phyloP scores from a whole-genome alignment of 2,888 invertebrate genomes.

The Leucania comma region DNA sequence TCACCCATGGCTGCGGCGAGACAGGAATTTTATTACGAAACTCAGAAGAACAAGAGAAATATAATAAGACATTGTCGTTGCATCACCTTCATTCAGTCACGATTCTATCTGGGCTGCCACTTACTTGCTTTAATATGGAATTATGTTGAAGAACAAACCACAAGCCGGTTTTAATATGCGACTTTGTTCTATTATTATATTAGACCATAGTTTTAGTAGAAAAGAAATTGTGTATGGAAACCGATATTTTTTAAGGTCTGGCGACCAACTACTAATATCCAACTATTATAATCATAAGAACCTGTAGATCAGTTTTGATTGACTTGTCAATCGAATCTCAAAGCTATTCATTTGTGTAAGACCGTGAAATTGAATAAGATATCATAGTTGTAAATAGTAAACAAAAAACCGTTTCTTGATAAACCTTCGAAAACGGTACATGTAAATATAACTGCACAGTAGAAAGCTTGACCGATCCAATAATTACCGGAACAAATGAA shows the following conservation, averaged over 20 bases:
- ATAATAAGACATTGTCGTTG: slow-evolving; percentile 69
- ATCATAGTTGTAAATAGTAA: neutral
- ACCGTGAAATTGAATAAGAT: slow-evolving; percentile 14
- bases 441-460: slow-evolving; percentile 50
- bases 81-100: slow-evolving; percentile 83
- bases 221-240: slow-evolving; percentile 2
- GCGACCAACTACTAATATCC: neutral
- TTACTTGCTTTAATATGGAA: slow-evolving; percentile 82
- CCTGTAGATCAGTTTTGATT: neutral
- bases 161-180: slow-evolving; percentile 54
- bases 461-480: slow-evolving; percentile 51
- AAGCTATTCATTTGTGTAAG: neutral
- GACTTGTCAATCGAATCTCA: slow-evolving; percentile 7
- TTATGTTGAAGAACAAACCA: slow-evolving; percentile 74
- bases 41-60: slow-evolving; percentile 61
- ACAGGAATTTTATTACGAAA: slow-evolving; percentile 61
- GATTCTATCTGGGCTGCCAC: slow-evolving; percentile 80
- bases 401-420: slow-evolving; percentile 2
- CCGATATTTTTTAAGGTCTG: neutral
- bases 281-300: slow-evolving; percentile 1
- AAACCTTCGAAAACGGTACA: slow-evolving; percentile 36
- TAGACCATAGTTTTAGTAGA: slow-evolving; percentile 9
- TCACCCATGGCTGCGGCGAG: slow-evolving; percentile 22
- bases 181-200: slow-evolving; percentile 9
- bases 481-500: slow-evolving; percentile 46